phyloP scores from a whole-genome alignment of 2,113 vertebrate species.

The Cephalopholis sonnerati region DNA sequence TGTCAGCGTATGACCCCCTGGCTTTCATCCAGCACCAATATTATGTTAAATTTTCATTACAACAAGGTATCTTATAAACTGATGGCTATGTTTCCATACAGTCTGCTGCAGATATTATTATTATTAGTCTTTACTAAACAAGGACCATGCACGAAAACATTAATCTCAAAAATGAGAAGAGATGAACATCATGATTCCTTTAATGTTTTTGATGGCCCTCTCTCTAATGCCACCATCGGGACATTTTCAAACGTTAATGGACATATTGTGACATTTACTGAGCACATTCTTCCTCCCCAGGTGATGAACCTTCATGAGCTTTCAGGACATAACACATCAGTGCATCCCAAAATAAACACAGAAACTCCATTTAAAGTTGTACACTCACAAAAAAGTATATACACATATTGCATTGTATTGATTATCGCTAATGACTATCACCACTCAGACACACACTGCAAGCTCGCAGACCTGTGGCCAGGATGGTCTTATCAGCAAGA shows the following conservation, averaged over 20 bases:
- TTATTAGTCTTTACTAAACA: too few relatives aligned
- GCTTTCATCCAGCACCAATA: background rate
- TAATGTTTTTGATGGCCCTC: background rate
- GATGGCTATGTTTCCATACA: background rate
- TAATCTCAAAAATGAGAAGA: too few relatives aligned
- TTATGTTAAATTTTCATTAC: background rate
- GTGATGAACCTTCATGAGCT: background rate
- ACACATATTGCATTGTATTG: constrained; percentile 3
- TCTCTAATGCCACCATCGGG: background rate
- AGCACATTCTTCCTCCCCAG: background rate
- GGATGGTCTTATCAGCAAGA: background rate
- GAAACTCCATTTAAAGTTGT: background rate
- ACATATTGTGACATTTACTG: background rate
- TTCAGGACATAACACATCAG: background rate
- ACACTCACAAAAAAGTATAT: background rate
- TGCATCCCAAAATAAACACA: constrained; percentile 6
- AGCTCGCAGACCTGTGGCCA: constrained; percentile 3
- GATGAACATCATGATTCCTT: too few relatives aligned
- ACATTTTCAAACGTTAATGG: background rate
- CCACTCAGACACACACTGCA: constrained; percentile 29
- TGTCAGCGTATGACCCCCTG: background rate
- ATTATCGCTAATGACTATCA: constrained; percentile 5
- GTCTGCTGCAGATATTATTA: background rate
- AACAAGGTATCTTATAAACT: too few relatives aligned
- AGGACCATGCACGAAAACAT: too few relatives aligned